A percentile compares a stretch with the other conserved stretches of the same genome.
These are phyloP conservation scores for Prionace glauca DNA, from an alignment of 2,797 vertebrate species.

Conservation along the genomic window DNA sequence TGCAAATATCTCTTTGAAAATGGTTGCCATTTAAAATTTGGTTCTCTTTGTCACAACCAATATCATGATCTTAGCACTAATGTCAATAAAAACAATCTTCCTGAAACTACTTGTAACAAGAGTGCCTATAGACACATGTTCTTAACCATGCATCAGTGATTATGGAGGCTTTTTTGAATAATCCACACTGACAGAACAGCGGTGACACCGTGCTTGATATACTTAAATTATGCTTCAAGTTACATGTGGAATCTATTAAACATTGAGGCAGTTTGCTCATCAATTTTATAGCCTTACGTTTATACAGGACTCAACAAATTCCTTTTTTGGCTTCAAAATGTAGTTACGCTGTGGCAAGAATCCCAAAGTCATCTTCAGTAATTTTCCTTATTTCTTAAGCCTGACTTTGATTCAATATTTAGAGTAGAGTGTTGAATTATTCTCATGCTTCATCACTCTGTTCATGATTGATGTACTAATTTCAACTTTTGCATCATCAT, in stretches of 20 bases:
- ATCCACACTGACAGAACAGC: background rate
- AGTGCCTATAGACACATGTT: background rate
- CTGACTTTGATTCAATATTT: background rate
- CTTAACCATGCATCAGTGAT: background rate
- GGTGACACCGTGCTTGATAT: background rate
- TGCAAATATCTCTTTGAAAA: background rate
- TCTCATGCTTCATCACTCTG: background rate
- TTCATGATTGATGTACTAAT: background rate
- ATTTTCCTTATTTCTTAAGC: background rate
- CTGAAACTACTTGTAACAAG: background rate
- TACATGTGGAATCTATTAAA: background rate
- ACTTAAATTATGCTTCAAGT: background rate
- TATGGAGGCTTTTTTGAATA: background rate
- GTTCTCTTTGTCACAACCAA: background rate
- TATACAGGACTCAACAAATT: background rate
- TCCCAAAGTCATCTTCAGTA: background rate
- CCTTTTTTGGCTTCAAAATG: background rate
- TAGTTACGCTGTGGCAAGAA: background rate
- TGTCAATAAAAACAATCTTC: constrained; percentile 19
- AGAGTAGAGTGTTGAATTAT: background rate
- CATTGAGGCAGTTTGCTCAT: background rate
- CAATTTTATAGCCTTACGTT: background rate
- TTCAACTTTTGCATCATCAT: background rate
- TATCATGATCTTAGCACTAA: background rate
- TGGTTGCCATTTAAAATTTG: background rate